Conservation (phyloP, 1,140 invertebrate genomes). For the Diorhabda sublineata region DNA sequence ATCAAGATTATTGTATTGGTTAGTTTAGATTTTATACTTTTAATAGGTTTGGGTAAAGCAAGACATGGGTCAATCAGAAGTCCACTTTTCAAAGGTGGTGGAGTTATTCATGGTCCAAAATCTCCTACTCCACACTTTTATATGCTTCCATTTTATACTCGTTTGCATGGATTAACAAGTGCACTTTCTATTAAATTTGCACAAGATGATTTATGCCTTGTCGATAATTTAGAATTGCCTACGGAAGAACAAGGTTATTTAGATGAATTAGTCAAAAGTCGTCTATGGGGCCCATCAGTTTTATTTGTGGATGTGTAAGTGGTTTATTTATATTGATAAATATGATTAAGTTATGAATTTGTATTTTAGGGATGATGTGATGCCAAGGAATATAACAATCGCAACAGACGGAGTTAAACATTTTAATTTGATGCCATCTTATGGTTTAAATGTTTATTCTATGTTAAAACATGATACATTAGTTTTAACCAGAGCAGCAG, state of each 20-base stretch:
- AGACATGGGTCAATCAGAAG: slow-evolving; percentile 89
- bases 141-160: slow-evolving; percentile 76
- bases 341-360: slow-evolving; percentile 9
- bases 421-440: slow-evolving; percentile 93
- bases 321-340: too few relatives aligned
- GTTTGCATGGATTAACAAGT: slow-evolving; percentile 76
- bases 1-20: background rate
- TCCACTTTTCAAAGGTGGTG: slow-evolving; percentile 79
- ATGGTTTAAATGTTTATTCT: slow-evolving; percentile 81
- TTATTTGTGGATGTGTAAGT: slow-evolving; percentile 85
- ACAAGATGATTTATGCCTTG: slow-evolving; percentile 92
- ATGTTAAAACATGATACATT: slow-evolving; percentile 97
- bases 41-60: slow-evolving; percentile 63
- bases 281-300: slow-evolving; percentile 94
- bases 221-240: slow-evolving; percentile 82
- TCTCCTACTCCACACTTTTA: slow-evolving; percentile 86
- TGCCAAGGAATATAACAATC: slow-evolving; percentile 79
- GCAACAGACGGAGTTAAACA: slow-evolving; percentile 73
- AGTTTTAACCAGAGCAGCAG: slow-evolving; percentile 80
- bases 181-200: slow-evolving; percentile 87
- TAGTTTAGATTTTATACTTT: background rate
- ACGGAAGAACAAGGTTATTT: slow-evolving; percentile 77
- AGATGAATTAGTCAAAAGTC: slow-evolving; percentile 70
- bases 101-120: slow-evolving; percentile 81
- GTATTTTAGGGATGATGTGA: slow-evolving; percentile 71